Evolutionary conservation across 2,888 invertebrate species (phyloP).

Genomic region (Unio pictorum): DNA sequence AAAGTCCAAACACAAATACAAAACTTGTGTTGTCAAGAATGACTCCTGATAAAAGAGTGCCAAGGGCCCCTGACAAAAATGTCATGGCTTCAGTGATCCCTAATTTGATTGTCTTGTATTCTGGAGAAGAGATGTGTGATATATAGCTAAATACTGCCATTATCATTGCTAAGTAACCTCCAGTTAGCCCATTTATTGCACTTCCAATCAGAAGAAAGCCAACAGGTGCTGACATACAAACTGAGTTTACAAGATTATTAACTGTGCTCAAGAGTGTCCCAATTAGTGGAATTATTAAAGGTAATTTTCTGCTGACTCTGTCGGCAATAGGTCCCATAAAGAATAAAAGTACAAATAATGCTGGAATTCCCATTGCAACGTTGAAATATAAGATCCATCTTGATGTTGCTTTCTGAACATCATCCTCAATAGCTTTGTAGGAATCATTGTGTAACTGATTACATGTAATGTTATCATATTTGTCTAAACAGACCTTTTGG

Average conservation of each 20-base stretch:
- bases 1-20: slow-evolving; percentile 67
- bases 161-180: slow-evolving; percentile 71
- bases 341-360: slow-evolving; percentile 61
- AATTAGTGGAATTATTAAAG: slow-evolving; percentile 71
- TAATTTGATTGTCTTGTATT: slow-evolving; percentile 83
- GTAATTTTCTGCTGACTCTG: slow-evolving; percentile 71
- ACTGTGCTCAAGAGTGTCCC: slow-evolving; percentile 63
- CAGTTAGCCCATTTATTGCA: slow-evolving; percentile 70
- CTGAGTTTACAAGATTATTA: slow-evolving; percentile 59
- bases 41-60: slow-evolving; percentile 86
- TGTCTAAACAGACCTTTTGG: slow-evolving; percentile 67
- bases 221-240: slow-evolving; percentile 53
- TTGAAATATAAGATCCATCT: slow-evolving; percentile 67
- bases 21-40: slow-evolving; percentile 75
- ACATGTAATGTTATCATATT: slow-evolving; percentile 44
- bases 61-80: slow-evolving; percentile 86
- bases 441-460: slow-evolving; percentile 43
- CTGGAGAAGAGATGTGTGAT: slow-evolving; percentile 81
- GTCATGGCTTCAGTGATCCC: slow-evolving; percentile 87
- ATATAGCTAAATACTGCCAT: slow-evolving; percentile 81
- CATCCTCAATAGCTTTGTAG: slow-evolving; percentile 33
- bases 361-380: slow-evolving; percentile 64
- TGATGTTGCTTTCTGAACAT: slow-evolving; percentile 67
- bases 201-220: slow-evolving; percentile 69
- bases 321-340: slow-evolving; percentile 71